These are phyloP conservation scores for Cyanoderma ruficeps DNA, from an alignment of 2,113 vertebrate genomes.

Conservation along the genomic window DNA sequence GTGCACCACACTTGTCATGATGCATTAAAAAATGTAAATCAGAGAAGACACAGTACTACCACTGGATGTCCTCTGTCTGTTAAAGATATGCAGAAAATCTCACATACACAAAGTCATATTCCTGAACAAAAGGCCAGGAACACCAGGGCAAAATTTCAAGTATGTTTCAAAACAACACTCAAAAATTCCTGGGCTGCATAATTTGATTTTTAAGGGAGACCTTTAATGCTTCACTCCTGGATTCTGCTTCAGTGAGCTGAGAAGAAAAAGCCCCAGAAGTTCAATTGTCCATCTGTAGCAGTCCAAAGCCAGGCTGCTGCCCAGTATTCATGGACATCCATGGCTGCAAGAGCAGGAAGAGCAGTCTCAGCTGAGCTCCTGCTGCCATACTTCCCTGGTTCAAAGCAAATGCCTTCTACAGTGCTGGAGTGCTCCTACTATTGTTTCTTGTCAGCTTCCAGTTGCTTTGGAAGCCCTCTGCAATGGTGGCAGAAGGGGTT, in stretches of 20 bases:
- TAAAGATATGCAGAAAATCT: neutral
- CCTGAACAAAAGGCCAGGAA: slow-evolving; percentile 1
- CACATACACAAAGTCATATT: neutral
- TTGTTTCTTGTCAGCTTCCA: neutral
- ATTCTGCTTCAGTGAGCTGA: neutral
- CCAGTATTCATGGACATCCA: neutral
- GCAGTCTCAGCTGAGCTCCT: neutral
- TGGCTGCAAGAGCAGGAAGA: neutral
- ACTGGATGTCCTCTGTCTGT: neutral
- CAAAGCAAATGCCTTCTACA: neutral
- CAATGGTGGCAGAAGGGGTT: neutral
- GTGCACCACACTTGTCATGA: neutral
- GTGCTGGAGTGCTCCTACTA: neutral
- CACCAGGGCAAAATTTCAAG: neutral
- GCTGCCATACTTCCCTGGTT: neutral
- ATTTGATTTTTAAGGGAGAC: neutral
- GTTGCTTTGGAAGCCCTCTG: neutral
- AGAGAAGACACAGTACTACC: neutral
- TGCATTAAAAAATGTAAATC: neutral
- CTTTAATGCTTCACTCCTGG: neutral
- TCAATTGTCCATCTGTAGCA: neutral
- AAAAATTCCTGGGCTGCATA: neutral
- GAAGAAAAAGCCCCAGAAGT: neutral
- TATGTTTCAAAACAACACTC: neutral
- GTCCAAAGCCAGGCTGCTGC: neutral